Base-by-base conservation (phyloP, 2,797 vertebrate genomes). In the Trematomus bernacchii region DNA sequence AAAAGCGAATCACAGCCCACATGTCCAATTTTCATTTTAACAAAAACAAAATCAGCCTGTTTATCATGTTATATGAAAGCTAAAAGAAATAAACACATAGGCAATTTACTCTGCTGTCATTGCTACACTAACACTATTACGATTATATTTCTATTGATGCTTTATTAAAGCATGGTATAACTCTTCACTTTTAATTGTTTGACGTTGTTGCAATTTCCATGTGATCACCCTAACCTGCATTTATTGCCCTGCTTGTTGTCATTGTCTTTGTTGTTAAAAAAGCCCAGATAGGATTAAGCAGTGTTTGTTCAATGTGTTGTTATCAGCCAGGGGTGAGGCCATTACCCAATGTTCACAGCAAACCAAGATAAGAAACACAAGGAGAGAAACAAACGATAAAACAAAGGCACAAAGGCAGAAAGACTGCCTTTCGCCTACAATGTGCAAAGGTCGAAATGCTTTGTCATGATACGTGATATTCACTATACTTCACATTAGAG, bases 371-470 rank as follows among this genome's bases (percentile, higher is more conserved):
- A 72, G 16, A 3, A 52, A 27, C 53, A 13, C 1, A 16, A 44
- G 19, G n/a, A 65, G 14, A 58, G 13, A 52, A 42, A 66, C 10
- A n/a, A 18, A 66, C 52, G 71, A 61, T 53, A 60, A 69, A 71
- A 55, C 43, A n/a, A n/a, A n/a, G n/a, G n/a, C 15, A 46, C 44
- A 61, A 43, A 55, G 65, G 19, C 40, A 68, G 30, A 61, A 43
- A 33, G 37, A 68, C 46, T 4, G 44, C 52, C 47, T 69, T 16
- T 16, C 58, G 48, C 65, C 44, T 52, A 42, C 27, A 47, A 59
- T 3, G n/a, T 65, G 68, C 61, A 63, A 77, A 70, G 54, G 43
- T 64, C 46, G 48, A 46, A 81, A 72, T 54, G 71, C 80, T 73
- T 55, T 47, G 75, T 85, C 57, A 75, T 27, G 27, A 27, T 27